These are phyloP conservation scores for Mechanitis messenoides DNA, from an alignment of 2,888 invertebrate genomes.

Conservation along the genomic window DNA sequence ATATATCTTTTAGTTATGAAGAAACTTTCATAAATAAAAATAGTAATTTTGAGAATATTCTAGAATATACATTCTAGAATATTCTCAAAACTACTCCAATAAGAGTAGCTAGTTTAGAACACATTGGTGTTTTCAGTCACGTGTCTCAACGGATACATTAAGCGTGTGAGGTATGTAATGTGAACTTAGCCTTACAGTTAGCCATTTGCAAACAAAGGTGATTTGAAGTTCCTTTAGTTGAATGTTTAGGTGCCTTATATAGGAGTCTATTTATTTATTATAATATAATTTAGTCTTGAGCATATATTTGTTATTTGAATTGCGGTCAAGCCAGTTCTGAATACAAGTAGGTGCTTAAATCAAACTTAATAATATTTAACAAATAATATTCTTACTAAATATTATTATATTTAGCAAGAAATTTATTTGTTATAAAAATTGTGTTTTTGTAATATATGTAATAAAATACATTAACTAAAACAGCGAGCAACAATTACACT, in stretches of 20 bases:
- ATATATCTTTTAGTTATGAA: not conserved
- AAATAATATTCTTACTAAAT: no score
- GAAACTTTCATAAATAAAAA: not conserved
- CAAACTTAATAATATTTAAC: no score
- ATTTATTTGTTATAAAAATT: no score
- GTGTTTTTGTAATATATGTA: no score
- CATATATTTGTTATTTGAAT: conserved; percentile 1
- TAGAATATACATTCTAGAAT: not conserved
- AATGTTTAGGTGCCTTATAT: not conserved
- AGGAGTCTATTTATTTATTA: not conserved
- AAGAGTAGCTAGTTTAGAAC: not conserved
- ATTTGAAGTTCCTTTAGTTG: conserved; percentile 8
- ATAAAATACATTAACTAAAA: no score
- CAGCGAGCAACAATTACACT: not conserved
- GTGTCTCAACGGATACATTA: conserved; percentile 3
- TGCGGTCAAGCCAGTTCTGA: not conserved
- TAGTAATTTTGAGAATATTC: not conserved
- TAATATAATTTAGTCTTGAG: not conserved
- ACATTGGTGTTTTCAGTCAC: conserved; percentile 6
- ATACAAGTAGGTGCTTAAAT: no score
- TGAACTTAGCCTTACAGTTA: conserved; percentile 9
- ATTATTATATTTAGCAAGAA: no score
- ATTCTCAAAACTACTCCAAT: not conserved
- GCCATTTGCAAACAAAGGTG: conserved; percentile 19
- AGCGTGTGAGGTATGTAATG: conserved; percentile 8